A percentile compares a stretch with the other conserved stretches of the same genome.
Conservation (phyloP, 2,888 invertebrate species). For the Platypus cylindrus region DNA sequence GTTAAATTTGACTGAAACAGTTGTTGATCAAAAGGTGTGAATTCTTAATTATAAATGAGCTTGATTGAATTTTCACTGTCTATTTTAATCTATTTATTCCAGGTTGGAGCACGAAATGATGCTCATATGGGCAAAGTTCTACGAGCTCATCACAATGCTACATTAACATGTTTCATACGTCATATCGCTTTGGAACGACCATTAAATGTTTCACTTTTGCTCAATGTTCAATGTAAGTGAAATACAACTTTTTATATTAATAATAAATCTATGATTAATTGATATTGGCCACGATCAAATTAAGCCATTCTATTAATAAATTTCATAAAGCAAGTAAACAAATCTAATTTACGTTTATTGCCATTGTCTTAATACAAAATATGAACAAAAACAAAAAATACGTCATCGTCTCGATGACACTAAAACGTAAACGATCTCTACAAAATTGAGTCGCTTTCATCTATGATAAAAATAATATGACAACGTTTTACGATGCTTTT, state of each 20-base stretch:
- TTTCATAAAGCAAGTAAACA: too few species aligned
- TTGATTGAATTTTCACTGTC: too few species aligned
- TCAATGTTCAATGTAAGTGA: conserved; percentile 57
- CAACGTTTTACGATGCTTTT: conserved; percentile 5
- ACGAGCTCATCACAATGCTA: conserved; percentile 76
- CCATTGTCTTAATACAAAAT: too few species aligned
- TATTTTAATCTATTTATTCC: conserved; percentile 18
- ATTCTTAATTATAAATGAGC: too few species aligned
- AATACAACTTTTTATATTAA: too few species aligned
- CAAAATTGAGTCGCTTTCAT: conserved; percentile 5
- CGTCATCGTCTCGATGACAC: conserved; percentile 6
- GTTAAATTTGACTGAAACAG: conserved; percentile 36
- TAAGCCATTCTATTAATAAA: too few species aligned
- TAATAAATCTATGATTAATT: too few species aligned
- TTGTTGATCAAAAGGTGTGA: conserved; percentile 27
- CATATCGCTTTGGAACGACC: conserved; percentile 49
- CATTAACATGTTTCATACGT: conserved; percentile 67
- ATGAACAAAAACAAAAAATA: too few species aligned
- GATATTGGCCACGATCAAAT: too few species aligned
- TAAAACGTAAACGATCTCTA: conserved; percentile 5
- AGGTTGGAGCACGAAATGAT: conserved; percentile 44
- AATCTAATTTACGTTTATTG: too few species aligned
- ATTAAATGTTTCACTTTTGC: conserved; percentile 44
- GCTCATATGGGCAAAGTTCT: conserved; percentile 61
- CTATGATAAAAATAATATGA: conserved; percentile 3